A percentile compares a stretch with the other conserved stretches of the same genome.
Evolutionary conservation across 2,888 invertebrate genomes (phyloP).

Genomic region (Pseudeuparius sepicola): DNA sequence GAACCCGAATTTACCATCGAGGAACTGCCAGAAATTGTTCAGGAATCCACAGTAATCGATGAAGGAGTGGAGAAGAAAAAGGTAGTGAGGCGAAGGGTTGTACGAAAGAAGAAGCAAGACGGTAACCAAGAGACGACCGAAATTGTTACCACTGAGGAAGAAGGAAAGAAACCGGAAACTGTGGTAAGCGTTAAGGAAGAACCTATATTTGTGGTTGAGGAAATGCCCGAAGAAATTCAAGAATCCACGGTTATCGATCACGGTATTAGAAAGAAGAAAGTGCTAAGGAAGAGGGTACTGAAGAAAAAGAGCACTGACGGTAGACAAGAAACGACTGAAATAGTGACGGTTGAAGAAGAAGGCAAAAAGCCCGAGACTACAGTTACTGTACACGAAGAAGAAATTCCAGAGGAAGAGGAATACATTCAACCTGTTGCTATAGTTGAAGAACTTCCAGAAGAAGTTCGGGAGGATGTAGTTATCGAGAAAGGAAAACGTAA

Average conservation of each 20-base stretch:
- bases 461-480: slow-evolving; percentile 23
- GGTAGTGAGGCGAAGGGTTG: slow-evolving; percentile 35
- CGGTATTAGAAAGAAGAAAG: slow-evolving; percentile 25
- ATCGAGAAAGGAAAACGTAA: slow-evolving; percentile 25
- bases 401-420: slow-evolving; percentile 33
- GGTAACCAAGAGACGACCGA: slow-evolving; percentile 34
- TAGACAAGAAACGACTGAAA: slow-evolving; percentile 27
- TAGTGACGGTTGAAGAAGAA: slow-evolving; percentile 36
- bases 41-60: slow-evolving; percentile 21
- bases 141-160: slow-evolving; percentile 30
- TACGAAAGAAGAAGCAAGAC: slow-evolving; percentile 37
- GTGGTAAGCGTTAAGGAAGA: slow-evolving; percentile 22
- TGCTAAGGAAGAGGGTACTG: slow-evolving; percentile 25
- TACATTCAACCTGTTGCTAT: slow-evolving; percentile 26
- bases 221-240: slow-evolving; percentile 29
- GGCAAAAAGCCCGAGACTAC: slow-evolving; percentile 37
- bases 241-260: slow-evolving; percentile 34
- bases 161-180: slow-evolving; percentile 35
- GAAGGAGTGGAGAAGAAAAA: slow-evolving; percentile 24
- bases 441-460: slow-evolving; percentile 33
- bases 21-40: slow-evolving; percentile 25
- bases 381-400: slow-evolving; percentile 22
- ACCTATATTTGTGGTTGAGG: slow-evolving; percentile 29
- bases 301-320: slow-evolving; percentile 27
- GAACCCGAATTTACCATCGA: slow-evolving; percentile 23